phyloP scores from a whole-genome alignment of 2,797 vertebrate species.

The Enoplosus armatus region DNA sequence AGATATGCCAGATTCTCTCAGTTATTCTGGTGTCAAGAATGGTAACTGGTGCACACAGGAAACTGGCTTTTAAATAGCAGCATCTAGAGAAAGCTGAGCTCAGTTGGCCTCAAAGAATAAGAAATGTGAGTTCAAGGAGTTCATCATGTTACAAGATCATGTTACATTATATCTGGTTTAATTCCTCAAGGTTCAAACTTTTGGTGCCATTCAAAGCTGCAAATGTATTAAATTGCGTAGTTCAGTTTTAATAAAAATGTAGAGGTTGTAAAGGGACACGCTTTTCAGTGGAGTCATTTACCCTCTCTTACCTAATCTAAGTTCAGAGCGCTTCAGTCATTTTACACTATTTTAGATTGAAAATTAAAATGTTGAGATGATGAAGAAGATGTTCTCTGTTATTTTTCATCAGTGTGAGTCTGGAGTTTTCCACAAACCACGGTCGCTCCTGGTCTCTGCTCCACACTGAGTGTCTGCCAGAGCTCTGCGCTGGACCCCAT shows the following conservation, averaged over 20 bases:
- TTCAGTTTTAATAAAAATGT: constrained; percentile 12
- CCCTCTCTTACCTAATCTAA: background rate
- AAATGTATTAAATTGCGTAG: background rate
- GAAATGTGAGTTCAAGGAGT: constrained; percentile 1
- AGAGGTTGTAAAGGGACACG: background rate
- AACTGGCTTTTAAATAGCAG: constrained; percentile 1
- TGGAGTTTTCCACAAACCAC: constrained; percentile 97
- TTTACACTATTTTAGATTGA: background rate
- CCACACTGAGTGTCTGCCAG: constrained; percentile 95
- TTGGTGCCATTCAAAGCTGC: background rate
- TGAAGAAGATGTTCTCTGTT: constrained; percentile 3
- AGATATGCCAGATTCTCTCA: constrained; percentile 8
- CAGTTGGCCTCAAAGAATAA: background rate
- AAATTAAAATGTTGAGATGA: constrained; percentile 29
- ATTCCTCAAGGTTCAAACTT: constrained; percentile 4
- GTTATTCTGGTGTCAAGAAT: constrained; percentile 14
- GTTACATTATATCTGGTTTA: constrained; percentile 6
- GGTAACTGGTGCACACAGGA: background rate
- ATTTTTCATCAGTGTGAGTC: constrained; percentile 85
- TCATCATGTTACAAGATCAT: background rate
- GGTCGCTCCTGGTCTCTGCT: constrained; percentile 96
- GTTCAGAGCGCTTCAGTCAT: background rate
- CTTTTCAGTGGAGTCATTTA: background rate
- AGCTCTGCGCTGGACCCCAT: constrained; percentile 94
- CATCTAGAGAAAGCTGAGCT: constrained; percentile 9